These are phyloP conservation scores for Heliornis fulica DNA, from an alignment of 2,113 vertebrate species.

Conservation along the genomic window DNA sequence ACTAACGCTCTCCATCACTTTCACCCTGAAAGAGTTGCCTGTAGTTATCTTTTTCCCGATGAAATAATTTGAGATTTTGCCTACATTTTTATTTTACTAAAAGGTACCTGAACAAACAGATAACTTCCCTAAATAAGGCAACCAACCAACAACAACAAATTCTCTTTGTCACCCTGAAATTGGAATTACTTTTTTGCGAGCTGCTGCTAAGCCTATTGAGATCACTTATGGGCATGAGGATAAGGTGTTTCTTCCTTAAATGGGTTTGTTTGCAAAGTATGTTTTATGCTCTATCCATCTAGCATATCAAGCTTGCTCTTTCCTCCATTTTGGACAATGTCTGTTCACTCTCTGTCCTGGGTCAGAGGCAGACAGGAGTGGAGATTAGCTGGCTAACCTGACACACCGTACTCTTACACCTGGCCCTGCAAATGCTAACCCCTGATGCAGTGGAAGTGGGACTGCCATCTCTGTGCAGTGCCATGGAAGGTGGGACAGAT, in stretches of 20 bases:
- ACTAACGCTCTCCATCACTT: background rate
- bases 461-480: fast-evolving
- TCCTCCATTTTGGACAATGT: background rate
- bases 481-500: fast-evolving
- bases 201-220: fast-evolving
- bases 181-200: background rate
- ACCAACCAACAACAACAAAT: background rate
- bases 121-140: background rate
- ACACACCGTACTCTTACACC: background rate
- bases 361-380: background rate
- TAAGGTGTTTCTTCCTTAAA: background rate
- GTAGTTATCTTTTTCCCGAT: background rate
- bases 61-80: background rate
- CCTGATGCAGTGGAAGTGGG: background rate
- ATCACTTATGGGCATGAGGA: background rate
- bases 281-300: background rate
- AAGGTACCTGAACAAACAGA: background rate
- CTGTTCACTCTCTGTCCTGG: fast-evolving
- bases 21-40: background rate
- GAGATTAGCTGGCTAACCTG: background rate
- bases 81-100: background rate
- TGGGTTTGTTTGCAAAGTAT: background rate
- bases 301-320: background rate
- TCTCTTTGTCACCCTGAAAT: background rate
- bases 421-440: background rate